Evolutionary conservation across 2,113 vertebrate species (phyloP), one percentile per base, ranked within the genome.

Genomic region (Theristicus caerulescens): DNA sequence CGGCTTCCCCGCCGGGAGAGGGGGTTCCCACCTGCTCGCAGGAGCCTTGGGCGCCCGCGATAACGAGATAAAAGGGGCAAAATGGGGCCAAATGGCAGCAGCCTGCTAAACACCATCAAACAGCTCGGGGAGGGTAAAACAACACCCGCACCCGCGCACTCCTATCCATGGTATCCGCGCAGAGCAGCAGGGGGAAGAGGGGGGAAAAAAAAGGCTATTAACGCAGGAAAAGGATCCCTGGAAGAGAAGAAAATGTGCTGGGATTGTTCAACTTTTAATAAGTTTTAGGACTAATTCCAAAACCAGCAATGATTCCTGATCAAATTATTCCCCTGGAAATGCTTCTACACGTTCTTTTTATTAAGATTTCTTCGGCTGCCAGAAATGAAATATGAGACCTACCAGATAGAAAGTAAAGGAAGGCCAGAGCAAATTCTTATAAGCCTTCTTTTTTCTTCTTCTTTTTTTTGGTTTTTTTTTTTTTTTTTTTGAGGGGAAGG

Each of bases 341-440:
- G 96, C 92, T 97, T 77, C 90, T 92, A 93, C 90, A 90, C 85
- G 92, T 88, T 91, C 82, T 93, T 95, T 91, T 95, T 94, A 96
- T 95, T 97, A 96, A 97, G 89, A 94, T 94, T 97, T 92, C 57
- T 94, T 94, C 84, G 89, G 80, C 89, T 96, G 94, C 92, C 96
- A 97, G 93, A 91, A 95, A 94, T 97, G 96, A 97, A 97, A 97
- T 94, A 86, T 38, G 96, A 97, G 80, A 80, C 86, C 55, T 61
- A 93, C 51, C 46, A 88, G 81, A 82, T 64, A 93, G 81, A 69
- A 91, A 78, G 82, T 47, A 76, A 85, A 89, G 72, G 36, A 71
- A 94, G 88, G 92, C 61, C 78, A 72, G 58, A 89, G 52, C 54
- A 86, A 83, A 95, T 80, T 91, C 67, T 82, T 88, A 52, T 61